A percentile compares a stretch with the other conserved stretches of the same genome.
phyloP scores from a whole-genome alignment of 2,888 invertebrate genomes.

The Pristionchus arcanus region DNA sequence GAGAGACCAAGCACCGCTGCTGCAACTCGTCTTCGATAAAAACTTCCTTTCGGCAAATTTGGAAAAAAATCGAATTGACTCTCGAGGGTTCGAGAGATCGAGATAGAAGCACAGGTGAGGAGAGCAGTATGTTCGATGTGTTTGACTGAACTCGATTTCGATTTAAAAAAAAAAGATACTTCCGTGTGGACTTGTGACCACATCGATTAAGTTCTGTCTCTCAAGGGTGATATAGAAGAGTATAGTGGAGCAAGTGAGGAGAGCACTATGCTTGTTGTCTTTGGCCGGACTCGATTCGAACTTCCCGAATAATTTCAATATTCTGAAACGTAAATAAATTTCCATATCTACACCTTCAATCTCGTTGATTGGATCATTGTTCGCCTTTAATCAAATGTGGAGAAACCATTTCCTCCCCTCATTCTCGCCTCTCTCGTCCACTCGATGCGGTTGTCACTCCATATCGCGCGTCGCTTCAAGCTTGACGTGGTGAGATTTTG shows the following conservation, averaged over 20 bases:
- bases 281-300: too few species aligned
- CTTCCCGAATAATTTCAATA: not conserved
- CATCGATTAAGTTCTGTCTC: not conserved
- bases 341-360: not conserved
- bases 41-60: too few species aligned
- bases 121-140: too few species aligned
- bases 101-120: too few species aligned
- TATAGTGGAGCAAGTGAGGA: not conserved
- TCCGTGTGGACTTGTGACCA: not conserved
- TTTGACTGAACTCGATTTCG: too few species aligned
- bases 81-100: too few species aligned
- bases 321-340: not conserved
- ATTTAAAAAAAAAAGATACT: not conserved
- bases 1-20: not conserved
- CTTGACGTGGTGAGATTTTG: slow-evolving; percentile 15
- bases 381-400: not conserved
- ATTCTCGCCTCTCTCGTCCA: not conserved
- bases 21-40: too few species aligned
- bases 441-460: slow-evolving; percentile 23
- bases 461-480: slow-evolving; percentile 33
- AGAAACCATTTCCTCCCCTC: not conserved
- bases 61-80: too few species aligned
- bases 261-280: not conserved
- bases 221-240: not conserved
- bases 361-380: not conserved